Evolutionary conservation across 1,140 invertebrate species (phyloP).

Genomic region (Linepithema humile): DNA sequence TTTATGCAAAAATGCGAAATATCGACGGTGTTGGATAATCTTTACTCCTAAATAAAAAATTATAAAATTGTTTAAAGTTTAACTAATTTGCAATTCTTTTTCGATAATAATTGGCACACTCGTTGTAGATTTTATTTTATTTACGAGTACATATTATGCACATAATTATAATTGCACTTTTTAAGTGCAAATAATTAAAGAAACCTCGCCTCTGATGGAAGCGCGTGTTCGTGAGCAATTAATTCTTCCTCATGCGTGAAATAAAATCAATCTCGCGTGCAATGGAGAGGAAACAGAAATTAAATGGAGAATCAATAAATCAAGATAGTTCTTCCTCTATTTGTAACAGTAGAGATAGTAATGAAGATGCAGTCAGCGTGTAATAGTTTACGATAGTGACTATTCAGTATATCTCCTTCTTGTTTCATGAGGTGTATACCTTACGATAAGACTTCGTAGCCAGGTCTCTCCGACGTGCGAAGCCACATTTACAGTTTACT

Average conservation of each 20-base stretch:
- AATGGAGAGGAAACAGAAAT: conserved; percentile 40
- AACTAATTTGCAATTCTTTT: background rate
- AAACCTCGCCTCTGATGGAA: background rate
- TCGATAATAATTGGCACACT: background rate
- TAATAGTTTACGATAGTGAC: conserved; percentile 70
- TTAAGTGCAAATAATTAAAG: background rate
- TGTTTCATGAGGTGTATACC: conserved; percentile 68
- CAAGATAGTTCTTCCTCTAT: conserved; percentile 59
- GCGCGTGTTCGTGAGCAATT: background rate
- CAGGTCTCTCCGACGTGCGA: conserved; percentile 16
- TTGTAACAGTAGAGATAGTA: conserved; percentile 47
- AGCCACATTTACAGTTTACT: conserved; percentile 58
- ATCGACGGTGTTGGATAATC: background rate
- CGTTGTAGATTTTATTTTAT: background rate
- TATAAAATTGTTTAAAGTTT: background rate
- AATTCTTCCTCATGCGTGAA: conserved; percentile 10
- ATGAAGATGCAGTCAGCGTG: conserved; percentile 52
- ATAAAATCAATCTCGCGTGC: background rate
- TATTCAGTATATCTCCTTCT: conserved; percentile 39
- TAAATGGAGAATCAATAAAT: conserved; percentile 55
- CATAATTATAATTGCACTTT: background rate
- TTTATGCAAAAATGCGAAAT: background rate
- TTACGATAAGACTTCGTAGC: conserved; percentile 64
- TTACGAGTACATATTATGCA: background rate
- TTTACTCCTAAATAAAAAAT: background rate